Base-by-base conservation (phyloP, 2,888 invertebrate species). In the Caenorhabditis afra region DNA sequence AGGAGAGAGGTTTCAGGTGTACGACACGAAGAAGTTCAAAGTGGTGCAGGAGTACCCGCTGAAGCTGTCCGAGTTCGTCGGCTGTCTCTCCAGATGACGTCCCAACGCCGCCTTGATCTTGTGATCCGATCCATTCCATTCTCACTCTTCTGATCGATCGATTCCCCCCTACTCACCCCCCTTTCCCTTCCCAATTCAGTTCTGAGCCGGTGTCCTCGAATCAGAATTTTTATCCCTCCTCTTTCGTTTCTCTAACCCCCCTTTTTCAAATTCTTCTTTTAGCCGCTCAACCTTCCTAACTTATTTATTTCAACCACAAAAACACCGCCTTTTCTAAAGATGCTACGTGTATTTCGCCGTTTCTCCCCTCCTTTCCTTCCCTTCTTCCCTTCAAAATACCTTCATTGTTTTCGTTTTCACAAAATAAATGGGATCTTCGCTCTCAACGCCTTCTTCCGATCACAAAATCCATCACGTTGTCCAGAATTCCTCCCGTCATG, bases 41-140 rank as follows among this genome's bases (percentile, higher is more conserved):
- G 82, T 88, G 29, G 84, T 85, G 8, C 86, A 87, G 62, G 87
- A 87, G 58, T 87, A 86, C 65, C 87, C 87, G 20, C 39, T 87
- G 49, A 82, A 80, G 47, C 70, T 87, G 20, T 81, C 79, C 70
- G 84, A 86, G 50, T 87, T 84, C 79, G 80, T 85, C 65, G 87
- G 86, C 8, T 87, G 87, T 66, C 67, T 85, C 20, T 58, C 73
- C 39, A 58, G 66, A 61, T 55, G 53, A 75, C 61, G 23, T 14
- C 55, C 37, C 37, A 0, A 23, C 44, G 1, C 22, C 14, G 12
- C n/a, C 10, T 23, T 39, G 18, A 11, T 49, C 12, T 47, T 70
- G 55, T 70, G 70, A 53, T 62, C 61, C 37, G 41, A 58, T 59
- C 49, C 52, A 23, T 62, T 64, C 53, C 62, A 61, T 70, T 71